Evolutionary conservation across 2,113 vertebrate genomes (phyloP), one percentile per base, ranked within the genome.

Genomic region (Microtus richardsoni): DNA sequence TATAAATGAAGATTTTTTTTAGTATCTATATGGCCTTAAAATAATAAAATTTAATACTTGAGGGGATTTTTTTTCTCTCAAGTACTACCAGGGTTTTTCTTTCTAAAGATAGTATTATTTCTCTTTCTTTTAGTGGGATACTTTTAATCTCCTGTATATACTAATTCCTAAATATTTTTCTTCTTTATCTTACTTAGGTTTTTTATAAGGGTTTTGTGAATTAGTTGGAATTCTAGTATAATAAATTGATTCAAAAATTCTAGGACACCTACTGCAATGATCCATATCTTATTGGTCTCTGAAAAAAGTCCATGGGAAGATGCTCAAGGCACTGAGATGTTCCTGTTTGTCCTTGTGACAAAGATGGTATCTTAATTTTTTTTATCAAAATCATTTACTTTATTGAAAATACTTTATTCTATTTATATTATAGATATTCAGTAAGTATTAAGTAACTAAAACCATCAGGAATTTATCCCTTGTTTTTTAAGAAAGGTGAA

Each of bases 401-500:
- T 89, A 86, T 47, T 93, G 11, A 95, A 91, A 91, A 89, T 41
- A 41, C 60, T 71, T 54, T 89, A 71, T 83, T 93, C 13, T 74
- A 0, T 54, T 60, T 16, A 28, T 68, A 62, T 58, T 89, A 52
- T 80, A 93, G 87, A 36, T 88, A 47, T 0, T 88, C 28, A 71
- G 21, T 86, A 80, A 44, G 26, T 60, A 66, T 70, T 70, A 70
- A 70, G 68, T 70, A 36, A 36, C 14, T 70, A 93, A 95, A 94
- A 17, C 3, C 66, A 47, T 87, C 33, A 78, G n/a, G 88, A 87
- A 89, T 82, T 44, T 12, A 30, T 47, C 33, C 0, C 13, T 85
- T 89, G 11, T 71, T 96, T 96, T 95, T 74, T 47, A 95, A 62
- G n/a, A 91, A 86, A 58, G 7, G 49, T 36, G 87, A 83, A 87